Evolutionary conservation across 2,113 vertebrate genomes (phyloP), one percentile per base, ranked within the genome.

Genomic region (Casuarius casuarius): DNA sequence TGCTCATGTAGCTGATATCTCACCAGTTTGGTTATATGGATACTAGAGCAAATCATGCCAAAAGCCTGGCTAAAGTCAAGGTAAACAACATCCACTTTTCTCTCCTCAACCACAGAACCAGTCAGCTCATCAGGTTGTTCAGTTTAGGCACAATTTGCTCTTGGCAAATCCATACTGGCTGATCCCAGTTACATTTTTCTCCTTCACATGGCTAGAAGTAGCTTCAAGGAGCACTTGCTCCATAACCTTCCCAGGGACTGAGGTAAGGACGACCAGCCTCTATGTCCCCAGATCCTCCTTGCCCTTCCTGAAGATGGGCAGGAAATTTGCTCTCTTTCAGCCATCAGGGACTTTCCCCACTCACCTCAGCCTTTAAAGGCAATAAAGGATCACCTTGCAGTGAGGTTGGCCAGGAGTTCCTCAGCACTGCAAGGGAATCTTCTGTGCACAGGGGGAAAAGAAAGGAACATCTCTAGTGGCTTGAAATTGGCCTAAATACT

Each of bases 231-330:
- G 10, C 7, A 9, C n/a, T 11, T 22, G 33, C 20, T 35, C 49
- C 12, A 15, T 6, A 10, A 46, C 20, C 15, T 46, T 25, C 33
- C 72, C 71, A 58, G 48, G 62, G 72, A 38, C 26, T 4, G 26
- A 21, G 9, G 10, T 2, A n/a, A 35, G 29, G 23, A 46, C 10
- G 19, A 42, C 23, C n/a, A 51, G n/a, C 40, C 33, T 14, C 17
- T 14, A 22, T 5, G 14, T 33, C 58, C 22, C 48, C 56, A 38
- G 8, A 28, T 12, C 40, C 17, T 54, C 33, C 28, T 80, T 76
- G 22, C 8, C 56, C 33, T 80, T 40, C 28, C 22, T 33, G 4
- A 48, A 51, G 35, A 25, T 0, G 3, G 26, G 12, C 0, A 2
- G 5, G 51, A 51, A 6, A 22, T 33, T 44, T 19, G 28, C 31